A percentile compares a stretch with the other conserved stretches of the same genome.
These are phyloP conservation scores for Trilocha varians DNA, from an alignment of 2,888 invertebrate species.

Conservation along the genomic window DNA sequence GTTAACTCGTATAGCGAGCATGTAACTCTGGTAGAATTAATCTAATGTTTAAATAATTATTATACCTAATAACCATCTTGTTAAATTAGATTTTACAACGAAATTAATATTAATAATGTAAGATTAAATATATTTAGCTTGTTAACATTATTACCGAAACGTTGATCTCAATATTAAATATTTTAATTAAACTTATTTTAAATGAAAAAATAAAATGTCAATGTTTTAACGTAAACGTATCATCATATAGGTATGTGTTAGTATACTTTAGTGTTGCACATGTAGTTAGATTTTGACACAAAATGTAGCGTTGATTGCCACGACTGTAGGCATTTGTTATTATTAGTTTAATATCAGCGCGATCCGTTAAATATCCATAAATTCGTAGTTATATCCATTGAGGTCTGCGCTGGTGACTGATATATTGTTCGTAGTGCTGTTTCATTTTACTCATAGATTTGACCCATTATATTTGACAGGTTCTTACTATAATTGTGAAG, in stretches of 20 bases:
- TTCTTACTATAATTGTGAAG: too few species aligned
- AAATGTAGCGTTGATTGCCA: slow-evolving; percentile 34
- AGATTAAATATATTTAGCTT: slow-evolving; percentile 15
- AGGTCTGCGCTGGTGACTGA: too few species aligned
- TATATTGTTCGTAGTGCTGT: too few species aligned
- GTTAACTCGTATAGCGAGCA: neutral
- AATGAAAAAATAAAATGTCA: neutral
- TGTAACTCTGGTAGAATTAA: neutral
- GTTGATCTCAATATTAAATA: slow-evolving; percentile 6
- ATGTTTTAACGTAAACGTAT: slow-evolving; percentile 10
- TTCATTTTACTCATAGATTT: too few species aligned
- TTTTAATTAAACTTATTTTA: slow-evolving; percentile 15
- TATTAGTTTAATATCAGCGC: slow-evolving; percentile 12
- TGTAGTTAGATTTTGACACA: slow-evolving; percentile 51
- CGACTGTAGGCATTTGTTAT: slow-evolving; percentile 23
- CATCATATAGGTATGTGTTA: slow-evolving; percentile 16
- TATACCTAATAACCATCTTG: slow-evolving; percentile 37
- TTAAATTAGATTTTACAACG: slow-evolving; percentile 67
- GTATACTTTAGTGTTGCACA: slow-evolving; percentile 37
- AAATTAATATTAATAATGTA: slow-evolving; percentile 52
- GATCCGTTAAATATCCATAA: too few species aligned
- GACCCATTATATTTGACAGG: too few species aligned
- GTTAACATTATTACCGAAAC: slow-evolving; percentile 9
- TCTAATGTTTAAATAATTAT: slow-evolving; percentile 3
- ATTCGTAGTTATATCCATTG: too few species aligned